Base-by-base conservation (phyloP, 2,888 invertebrate genomes). In the Melitaea athalia region DNA sequence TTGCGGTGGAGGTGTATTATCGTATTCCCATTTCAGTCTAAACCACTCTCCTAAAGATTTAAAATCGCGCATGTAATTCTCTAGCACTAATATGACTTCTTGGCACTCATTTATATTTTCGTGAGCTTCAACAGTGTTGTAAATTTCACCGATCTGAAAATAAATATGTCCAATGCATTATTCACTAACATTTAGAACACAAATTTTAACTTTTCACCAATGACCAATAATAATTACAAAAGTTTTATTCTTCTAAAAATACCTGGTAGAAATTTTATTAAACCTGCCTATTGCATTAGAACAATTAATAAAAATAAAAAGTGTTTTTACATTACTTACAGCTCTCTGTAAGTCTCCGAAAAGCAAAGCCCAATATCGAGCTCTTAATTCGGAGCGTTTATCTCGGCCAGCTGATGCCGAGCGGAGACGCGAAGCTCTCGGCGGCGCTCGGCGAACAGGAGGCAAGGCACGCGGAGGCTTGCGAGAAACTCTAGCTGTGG, bases 1-100 rank as follows among this genome's bases (percentile, higher is more conserved):
- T 80, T 98, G 95, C 0, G 96, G 96, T 38, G 95, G 94, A 6
- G 97, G 96, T 3, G 98, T 97, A 76, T 97, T 96, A 83, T 99
- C 99, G 83, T 97, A 99, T 72, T 97, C 97, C 96, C 97, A 97
- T 86, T 99, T 98, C 7, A 99, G 94, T 78, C 97, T 95, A 80
- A 99, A 96, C 96, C 98, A 98, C 83, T 98, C 98, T 65, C 98
- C 97, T 45, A 99, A 92, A 24, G 98, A 97, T 83, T 97, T 96
- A 83, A 99, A 99, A 87, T 99, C 99, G 14, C 97, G 95, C 11
- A 97, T 96, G 85, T 98, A 99, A 85, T 98, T 98, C 85, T 98
- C 98, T 73, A 99, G 91, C 76, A 99, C 98, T 83, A 99, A 93
- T 73, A 99, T 97, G 1, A 98, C 98, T 93, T 99, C 99, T 94